These are phyloP conservation scores for Leptopilina drosophilae DNA, from an alignment of 2,888 invertebrate species.

Conservation along the genomic window DNA sequence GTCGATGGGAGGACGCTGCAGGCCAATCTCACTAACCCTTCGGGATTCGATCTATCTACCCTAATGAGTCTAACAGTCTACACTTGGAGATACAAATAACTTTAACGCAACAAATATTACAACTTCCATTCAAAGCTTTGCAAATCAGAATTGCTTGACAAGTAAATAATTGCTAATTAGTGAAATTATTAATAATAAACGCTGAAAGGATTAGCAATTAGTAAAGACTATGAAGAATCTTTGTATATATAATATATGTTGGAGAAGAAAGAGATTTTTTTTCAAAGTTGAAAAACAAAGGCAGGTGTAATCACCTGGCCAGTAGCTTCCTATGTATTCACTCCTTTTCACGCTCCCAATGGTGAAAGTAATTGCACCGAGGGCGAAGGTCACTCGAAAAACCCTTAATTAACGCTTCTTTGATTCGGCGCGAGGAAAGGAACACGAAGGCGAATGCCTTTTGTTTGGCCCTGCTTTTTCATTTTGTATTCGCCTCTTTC, in stretches of 20 bases:
- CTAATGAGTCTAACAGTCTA: constrained; percentile 65
- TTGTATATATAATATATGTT: too few relatives aligned
- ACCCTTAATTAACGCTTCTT: constrained; percentile 38
- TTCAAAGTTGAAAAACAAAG: constrained; percentile 12
- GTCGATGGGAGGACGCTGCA: constrained; percentile 68
- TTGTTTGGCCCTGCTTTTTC: constrained; percentile 30
- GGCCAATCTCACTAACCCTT: constrained; percentile 72
- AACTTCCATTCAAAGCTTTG: not conserved
- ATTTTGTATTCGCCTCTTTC: constrained; percentile 25
- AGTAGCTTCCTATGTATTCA: constrained; percentile 49
- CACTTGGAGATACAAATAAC: not conserved
- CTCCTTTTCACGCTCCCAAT: constrained; percentile 25
- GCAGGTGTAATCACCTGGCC: constrained; percentile 65
- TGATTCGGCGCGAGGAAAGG: constrained; percentile 22
- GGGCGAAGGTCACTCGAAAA: constrained; percentile 39
- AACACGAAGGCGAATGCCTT: constrained; percentile 21
- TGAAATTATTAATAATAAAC: too few relatives aligned
- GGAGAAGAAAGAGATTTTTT: not conserved
- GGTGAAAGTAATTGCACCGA: constrained; percentile 33
- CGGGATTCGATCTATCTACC: constrained; percentile 70
- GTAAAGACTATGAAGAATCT: too few relatives aligned
- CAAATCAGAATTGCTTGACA: too few relatives aligned
- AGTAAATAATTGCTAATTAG: too few relatives aligned
- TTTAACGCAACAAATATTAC: constrained; percentile 14
- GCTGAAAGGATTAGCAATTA: too few relatives aligned